These are phyloP conservation scores for Bubo blakistoni DNA, from an alignment of 2,113 vertebrate genomes.

Conservation along the genomic window DNA sequence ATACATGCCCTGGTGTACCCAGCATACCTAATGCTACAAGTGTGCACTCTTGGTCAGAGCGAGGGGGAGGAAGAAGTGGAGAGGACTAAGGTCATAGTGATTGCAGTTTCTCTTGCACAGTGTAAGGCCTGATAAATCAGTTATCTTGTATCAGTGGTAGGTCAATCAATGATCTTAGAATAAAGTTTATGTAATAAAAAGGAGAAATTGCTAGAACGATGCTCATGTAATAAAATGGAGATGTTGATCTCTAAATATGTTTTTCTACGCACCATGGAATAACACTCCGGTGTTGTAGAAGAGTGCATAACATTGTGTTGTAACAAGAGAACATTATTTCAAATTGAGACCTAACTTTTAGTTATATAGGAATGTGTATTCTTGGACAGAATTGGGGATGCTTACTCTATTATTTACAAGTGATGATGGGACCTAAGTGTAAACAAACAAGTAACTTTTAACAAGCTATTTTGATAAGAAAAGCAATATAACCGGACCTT, in stretches of 20 bases:
- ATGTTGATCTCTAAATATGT: neutral
- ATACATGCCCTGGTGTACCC: rapidly evolving
- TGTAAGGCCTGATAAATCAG: neutral
- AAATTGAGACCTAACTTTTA: neutral
- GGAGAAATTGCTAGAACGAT: neutral
- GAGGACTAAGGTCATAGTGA: neutral
- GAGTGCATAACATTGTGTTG: neutral
- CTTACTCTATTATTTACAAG: neutral
- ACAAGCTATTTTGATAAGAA: neutral
- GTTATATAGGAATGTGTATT: neutral
- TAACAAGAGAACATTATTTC: neutral
- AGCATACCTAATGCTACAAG: rapidly evolving
- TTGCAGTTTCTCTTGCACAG: neutral
- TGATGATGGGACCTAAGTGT: neutral
- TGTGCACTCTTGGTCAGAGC: no score
- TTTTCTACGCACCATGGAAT: neutral
- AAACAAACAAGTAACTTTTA: neutral
- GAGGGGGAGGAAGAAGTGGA: neutral
- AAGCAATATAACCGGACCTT: neutral
- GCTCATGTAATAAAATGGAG: neutral
- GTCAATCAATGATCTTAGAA: neutral
- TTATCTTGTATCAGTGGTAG: neutral
- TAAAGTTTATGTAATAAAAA: neutral
- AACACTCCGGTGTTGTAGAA: neutral
- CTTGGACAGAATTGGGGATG: neutral